A percentile compares a stretch with the other conserved stretches of the same genome.
These are phyloP conservation scores for Holacanthus passer DNA, from an alignment of 2,113 vertebrate genomes.

Conservation along the genomic window DNA sequence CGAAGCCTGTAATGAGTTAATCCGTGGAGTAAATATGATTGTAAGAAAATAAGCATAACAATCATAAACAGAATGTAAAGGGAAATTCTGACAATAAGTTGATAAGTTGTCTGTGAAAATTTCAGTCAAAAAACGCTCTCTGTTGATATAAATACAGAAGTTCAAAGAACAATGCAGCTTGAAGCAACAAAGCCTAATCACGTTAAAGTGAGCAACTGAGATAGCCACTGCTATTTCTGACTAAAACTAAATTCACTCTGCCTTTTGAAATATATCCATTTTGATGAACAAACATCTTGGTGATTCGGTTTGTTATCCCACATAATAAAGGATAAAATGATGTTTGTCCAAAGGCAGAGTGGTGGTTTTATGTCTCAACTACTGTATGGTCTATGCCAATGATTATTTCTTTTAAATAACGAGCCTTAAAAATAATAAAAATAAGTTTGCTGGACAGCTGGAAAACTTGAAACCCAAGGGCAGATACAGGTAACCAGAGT, in stretches of 20 bases:
- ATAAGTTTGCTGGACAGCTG: too few relatives aligned
- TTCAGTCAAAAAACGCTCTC: background rate
- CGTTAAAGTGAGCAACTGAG: background rate
- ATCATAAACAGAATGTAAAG: background rate
- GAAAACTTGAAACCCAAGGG: background rate
- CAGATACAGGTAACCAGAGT: background rate
- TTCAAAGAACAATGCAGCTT: background rate
- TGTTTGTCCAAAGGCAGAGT: too few relatives aligned
- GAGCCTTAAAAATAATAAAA: background rate
- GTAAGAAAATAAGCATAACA: background rate
- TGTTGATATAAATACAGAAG: background rate
- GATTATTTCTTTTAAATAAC: background rate
- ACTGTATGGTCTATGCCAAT: background rate
- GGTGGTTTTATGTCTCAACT: too few relatives aligned
- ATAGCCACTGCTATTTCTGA: background rate
- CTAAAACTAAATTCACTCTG: too few relatives aligned
- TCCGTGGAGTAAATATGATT: background rate
- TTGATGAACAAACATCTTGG: background rate
- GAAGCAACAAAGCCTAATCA: background rate
- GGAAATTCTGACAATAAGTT: background rate
- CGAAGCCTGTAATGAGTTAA: background rate
- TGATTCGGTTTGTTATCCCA: background rate
- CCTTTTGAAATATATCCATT: background rate
- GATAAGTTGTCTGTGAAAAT: background rate
- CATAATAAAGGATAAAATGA: too few relatives aligned